These are phyloP conservation scores for Bos indicus DNA, from an alignment of 2,113 vertebrate species.

Conservation along the genomic window DNA sequence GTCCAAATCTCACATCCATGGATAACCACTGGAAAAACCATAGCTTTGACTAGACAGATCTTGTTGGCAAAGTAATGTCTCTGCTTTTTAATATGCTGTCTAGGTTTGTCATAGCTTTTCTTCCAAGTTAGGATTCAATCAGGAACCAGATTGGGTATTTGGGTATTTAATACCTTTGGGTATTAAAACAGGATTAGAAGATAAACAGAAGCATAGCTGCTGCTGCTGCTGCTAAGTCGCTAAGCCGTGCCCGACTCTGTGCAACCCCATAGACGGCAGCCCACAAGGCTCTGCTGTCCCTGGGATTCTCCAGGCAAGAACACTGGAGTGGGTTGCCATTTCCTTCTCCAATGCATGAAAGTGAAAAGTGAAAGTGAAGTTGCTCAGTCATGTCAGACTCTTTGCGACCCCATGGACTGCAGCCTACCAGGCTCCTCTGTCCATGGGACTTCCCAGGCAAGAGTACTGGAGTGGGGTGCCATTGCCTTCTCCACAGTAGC, in stretches of 20 bases:
- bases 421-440: no score
- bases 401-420: no score
- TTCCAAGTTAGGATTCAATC: neutral
- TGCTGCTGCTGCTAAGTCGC: neutral
- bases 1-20: neutral
- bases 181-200: neutral
- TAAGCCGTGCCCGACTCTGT: neutral
- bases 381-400: no score
- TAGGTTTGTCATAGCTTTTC: neutral
- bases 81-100: neutral
- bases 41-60: neutral
- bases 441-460: no score
- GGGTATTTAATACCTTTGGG: neutral
- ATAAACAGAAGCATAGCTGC: neutral
- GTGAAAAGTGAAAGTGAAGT: no score
- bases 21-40: neutral
- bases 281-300: rapidly evolving
- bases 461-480: no score
- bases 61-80: neutral
- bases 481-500: neutral
- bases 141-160: neutral
- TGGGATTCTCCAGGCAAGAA: no score
- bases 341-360: no score
- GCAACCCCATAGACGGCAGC: no score
- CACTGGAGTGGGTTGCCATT: no score